Conservation (phyloP, 2,113 vertebrate species). For the Pristiophorus japonicus region DNA sequence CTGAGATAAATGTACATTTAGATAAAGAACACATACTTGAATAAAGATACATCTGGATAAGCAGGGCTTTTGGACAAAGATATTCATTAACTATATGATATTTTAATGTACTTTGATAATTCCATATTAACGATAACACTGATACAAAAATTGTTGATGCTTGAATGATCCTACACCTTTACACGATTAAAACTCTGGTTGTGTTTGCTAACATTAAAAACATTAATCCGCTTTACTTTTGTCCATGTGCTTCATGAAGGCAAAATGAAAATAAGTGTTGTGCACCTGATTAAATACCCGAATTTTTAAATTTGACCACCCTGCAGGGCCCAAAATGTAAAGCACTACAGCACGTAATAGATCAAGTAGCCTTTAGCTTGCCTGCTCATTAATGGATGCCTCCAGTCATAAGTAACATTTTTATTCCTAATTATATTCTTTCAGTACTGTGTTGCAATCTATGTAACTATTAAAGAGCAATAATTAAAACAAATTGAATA, state of each 20-base stretch:
- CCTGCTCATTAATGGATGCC: constrained; percentile 14
- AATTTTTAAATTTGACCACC: background rate
- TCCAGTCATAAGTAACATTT: background rate
- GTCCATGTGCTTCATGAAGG: background rate
- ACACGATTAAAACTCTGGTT: background rate
- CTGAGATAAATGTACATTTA: background rate
- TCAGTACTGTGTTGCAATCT: background rate
- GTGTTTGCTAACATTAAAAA: background rate
- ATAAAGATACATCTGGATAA: background rate
- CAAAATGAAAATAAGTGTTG: background rate
- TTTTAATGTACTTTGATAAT: background rate
- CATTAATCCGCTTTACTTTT: background rate
- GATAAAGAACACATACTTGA: background rate
- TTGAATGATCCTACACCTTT: background rate
- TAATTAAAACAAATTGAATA: constrained; percentile 13
- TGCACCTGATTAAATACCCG: background rate
- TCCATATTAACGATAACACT: background rate
- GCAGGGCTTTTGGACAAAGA: background rate
- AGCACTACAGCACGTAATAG: constrained; percentile 22
- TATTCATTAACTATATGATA: background rate
- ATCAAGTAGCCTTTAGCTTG: background rate
- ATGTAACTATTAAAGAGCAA: constrained; percentile 3
- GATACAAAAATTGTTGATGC: background rate
- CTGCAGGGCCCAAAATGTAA: background rate
- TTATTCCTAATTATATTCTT: constrained; percentile 34